Base-by-base conservation (phyloP, 1,140 invertebrate species). In the Hylyphantes graminicola region DNA sequence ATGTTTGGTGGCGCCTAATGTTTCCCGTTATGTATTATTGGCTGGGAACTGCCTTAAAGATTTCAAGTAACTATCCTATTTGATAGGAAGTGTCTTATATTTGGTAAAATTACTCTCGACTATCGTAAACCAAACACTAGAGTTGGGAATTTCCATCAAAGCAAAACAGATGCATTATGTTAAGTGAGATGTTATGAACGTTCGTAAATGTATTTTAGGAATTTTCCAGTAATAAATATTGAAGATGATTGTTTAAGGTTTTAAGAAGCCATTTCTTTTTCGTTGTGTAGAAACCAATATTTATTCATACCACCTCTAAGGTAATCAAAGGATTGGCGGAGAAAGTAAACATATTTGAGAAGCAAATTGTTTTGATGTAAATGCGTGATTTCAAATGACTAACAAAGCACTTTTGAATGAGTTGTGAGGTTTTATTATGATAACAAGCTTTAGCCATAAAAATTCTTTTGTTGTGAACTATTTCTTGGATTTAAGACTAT, bases 161-260 rank as follows among this genome's bases (percentile, higher is more conserved):
- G 50, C 51, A 70, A 70, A 48, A 11, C 68, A 70, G 54, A 70
- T 48, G 21, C 68, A 70, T 70, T 70, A 19, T 70, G 54, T 70
- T 70, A 70, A 70, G 68, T 51, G 48, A 70, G 68, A 70, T 50
- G 51, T 70, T 70, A 70, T 70, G 68, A 51, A 53, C 68, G 51
- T 50, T 48, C 54, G 51, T 70, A 70, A 70, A 51, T 70, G 50
- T 51, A 70, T 70, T 70, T 70, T 19, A 48, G 51, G 35, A 70
- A 51, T 70, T 19, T 51, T n/a, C 50, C 13, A 70, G 68, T 21
- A 17, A 70, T 70, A 70, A 70, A 70, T 70, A 53, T 70, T 50
- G 54, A 59, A 50, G 53, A 70, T 70, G 68, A 53, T 70, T 70
- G 68, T 70, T 70, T 70, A 48, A n/a, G 50, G 68, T 70, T 70